These are phyloP conservation scores for Orthosia cruda DNA, from an alignment of 2,888 invertebrate genomes.

Conservation along the genomic window DNA sequence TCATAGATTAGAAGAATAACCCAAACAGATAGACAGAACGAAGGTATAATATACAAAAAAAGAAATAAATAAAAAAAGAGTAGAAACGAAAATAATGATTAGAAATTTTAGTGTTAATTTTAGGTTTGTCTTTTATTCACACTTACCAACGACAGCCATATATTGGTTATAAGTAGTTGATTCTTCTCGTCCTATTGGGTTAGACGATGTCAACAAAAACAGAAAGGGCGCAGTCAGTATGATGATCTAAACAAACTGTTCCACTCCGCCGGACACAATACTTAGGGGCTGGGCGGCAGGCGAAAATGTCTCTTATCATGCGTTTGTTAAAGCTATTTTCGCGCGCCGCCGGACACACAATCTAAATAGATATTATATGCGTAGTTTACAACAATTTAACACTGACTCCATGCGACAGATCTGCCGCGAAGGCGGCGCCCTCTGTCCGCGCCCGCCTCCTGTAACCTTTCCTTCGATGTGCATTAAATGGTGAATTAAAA, in stretches of 20 bases:
- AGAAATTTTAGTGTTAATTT: conserved; percentile 91
- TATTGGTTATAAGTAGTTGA: conserved; percentile 98
- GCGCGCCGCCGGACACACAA: conserved; percentile 86
- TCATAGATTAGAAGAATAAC: conserved; percentile 82
- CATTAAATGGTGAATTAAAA: conserved; percentile 69
- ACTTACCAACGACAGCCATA: conserved; percentile 99
- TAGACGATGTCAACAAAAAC: conserved; percentile 94
- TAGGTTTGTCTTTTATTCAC: conserved; percentile 91
- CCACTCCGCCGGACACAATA: conserved; percentile 85
- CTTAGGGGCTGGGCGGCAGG: conserved; percentile 82
- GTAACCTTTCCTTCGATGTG: conserved; percentile 76
- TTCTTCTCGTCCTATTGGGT: conserved; percentile 98
- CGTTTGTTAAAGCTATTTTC: conserved; percentile 76
- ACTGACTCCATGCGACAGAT: conserved; percentile 90
- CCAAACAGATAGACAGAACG: conserved; percentile 74
- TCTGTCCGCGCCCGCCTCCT: conserved; percentile 86
- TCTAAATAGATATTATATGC: conserved; percentile 84
- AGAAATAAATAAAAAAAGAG: conserved; percentile 78
- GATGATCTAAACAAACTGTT: conserved; percentile 87
- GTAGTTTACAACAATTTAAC: conserved; percentile 88
- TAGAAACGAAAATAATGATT: conserved; percentile 81
- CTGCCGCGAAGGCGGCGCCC: conserved; percentile 88
- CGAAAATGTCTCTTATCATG: conserved; percentile 79
- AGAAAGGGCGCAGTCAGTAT: conserved; percentile 92
- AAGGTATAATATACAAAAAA: conserved; percentile 74